Evolutionary conservation across 2,113 vertebrate species (phyloP), one percentile per base, ranked within the genome.

Genomic region (Sander lucioperca): DNA sequence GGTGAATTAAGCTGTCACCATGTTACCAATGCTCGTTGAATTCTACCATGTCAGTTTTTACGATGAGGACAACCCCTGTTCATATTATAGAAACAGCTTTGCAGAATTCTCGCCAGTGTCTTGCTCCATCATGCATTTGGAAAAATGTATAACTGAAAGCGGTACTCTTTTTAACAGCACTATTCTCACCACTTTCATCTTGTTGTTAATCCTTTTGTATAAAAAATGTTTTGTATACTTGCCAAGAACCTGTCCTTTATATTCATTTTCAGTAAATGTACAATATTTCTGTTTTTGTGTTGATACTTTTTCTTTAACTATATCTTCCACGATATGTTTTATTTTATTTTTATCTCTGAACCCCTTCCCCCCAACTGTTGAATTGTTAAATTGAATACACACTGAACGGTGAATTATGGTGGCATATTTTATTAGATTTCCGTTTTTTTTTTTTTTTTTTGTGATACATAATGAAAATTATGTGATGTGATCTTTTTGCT

Each of bases 101-200:
- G 91, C 92, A 91, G 94, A 91, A 88, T 94, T 94, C 94, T 93
- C 92, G 91, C 93, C 94, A 91, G 94, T 91, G 95, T 92, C 94
- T 94, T 89, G 54, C 93, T 83, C 78, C 74, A 56, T 88, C 61
- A 77, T 51, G 54, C 70, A 83, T 63, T 68, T 64, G 27, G 78
- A 78, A 57, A 81, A 33, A 69, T 9, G 61, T 75, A 58, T 85
- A 71, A 30, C 77, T 86, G 50, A 86, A 86, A 68, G 54, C 72
- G 84, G 80, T 91, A 91, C 92, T 84, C 54, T 87, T 85, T 86
- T 78, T 71, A 84, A 75, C 77, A n/a, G 76, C 88, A 89, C 88
- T 92, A 74, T 89, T 74, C 54, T 89, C 85, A 85, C 88, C 88
- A 89, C 80, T 80, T 84, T 89, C 62, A 85, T 89, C 83, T 86